Base-by-base conservation (phyloP, 2,888 invertebrate genomes). In the Drosophila birchii region DNA sequence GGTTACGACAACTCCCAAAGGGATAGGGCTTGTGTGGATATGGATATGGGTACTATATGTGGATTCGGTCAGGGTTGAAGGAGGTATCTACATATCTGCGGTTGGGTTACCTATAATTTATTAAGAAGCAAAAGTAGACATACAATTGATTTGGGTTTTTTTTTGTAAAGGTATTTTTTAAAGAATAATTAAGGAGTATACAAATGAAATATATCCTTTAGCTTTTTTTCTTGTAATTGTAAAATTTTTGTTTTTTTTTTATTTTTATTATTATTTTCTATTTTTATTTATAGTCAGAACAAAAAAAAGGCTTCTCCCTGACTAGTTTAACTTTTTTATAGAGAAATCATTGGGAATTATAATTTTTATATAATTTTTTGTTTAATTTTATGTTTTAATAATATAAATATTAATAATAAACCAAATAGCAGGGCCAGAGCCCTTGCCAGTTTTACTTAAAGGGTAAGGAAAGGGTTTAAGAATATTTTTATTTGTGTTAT, bases 91-190 rank as follows among this genome's bases (percentile, higher is more conserved):
- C 20, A n/a, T 29, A 47, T 47, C 29, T 47, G 47, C 29, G 29
- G 6, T 47, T 29, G 26, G 6, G 11, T n/a, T 29, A n/a, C 29
- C 47, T 32, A 47, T 47, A 47, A 47, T 47, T 47, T 47, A 47
- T 29, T 47, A 47, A 47, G 29, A 47, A 29, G n/a, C 29, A 3
- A 11, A 29, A n/a, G 5, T 29, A 7, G n/a, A 12, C 6, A n/a
- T 6, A n/a, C 26, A 47, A 32, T 47, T 47, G 47, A 47, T 47
- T 47, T 47, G 47, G 47, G 47, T 29, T 12, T 8, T 44, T 44
- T 16, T 12, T 43, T 43, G 20, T 43, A 43, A 20, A 43, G 12
- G 7, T 23, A 1, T 8, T 44, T 20, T 44, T 29, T 43, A 43
- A 14, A 43, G 12, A 1, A 20, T 6, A 6, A 43, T 44, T 5